These are phyloP conservation scores for Hecatera dysodea DNA, from an alignment of 2,888 invertebrate genomes.

Conservation along the genomic window DNA sequence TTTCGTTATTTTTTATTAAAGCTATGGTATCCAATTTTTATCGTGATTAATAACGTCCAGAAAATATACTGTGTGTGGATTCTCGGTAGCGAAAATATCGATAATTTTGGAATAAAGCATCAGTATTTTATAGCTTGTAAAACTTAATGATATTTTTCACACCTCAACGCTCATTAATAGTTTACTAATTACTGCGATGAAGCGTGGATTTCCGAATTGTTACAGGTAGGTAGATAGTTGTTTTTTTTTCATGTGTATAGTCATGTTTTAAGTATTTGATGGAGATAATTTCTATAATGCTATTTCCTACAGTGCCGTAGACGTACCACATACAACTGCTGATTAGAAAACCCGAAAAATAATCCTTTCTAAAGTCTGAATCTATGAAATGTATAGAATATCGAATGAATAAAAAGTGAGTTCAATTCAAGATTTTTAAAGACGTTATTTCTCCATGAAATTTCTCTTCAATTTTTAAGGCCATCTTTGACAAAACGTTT, in stretches of 20 bases:
- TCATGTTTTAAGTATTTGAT: neutral
- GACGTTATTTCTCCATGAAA: neutral
- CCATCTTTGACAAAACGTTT: neutral
- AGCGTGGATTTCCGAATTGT: neutral
- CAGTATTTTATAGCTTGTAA: constrained; percentile 19
- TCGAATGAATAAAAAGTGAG: neutral
- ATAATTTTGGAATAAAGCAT: constrained; percentile 1
- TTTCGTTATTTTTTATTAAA: neutral
- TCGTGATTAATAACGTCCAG: neutral
- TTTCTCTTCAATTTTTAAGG: neutral
- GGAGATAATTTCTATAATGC: neutral
- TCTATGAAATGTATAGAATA: too few species aligned
- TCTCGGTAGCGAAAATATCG: neutral
- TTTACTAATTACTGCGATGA: constrained; percentile 17
- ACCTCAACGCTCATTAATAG: constrained; percentile 33
- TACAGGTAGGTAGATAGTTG: too few species aligned
- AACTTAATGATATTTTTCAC: constrained; percentile 36
- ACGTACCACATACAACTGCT: neutral
- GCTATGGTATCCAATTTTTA: neutral
- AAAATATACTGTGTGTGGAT: neutral
- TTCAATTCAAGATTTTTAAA: neutral
- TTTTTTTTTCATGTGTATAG: too few species aligned
- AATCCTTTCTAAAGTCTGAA: neutral
- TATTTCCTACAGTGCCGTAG: neutral
- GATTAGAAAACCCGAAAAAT: neutral